Percentiles rank a stretch among this genome's conserved stretches.
Evolutionary conservation across 2,888 invertebrate species (phyloP).

Genomic region (Cantharis flavilabris): DNA sequence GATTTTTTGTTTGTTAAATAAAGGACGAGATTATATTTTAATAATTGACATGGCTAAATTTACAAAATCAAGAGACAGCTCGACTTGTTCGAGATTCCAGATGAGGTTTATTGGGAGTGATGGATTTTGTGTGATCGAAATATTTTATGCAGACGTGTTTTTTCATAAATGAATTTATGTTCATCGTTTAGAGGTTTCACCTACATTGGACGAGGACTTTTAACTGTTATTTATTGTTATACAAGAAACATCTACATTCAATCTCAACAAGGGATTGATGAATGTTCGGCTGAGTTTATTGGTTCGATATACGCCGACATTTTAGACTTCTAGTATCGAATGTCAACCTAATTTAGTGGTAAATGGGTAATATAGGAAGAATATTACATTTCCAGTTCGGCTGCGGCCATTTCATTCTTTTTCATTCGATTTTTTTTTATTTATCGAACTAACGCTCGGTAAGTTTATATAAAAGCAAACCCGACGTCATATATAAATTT

Average conservation of each 20-base stretch:
- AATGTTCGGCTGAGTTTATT: slow-evolving; percentile 28
- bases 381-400: neutral
- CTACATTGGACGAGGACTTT: slow-evolving; percentile 22
- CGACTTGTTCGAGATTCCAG: neutral
- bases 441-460: neutral
- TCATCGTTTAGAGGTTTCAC: slow-evolving; percentile 11
- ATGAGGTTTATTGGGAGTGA: neutral
- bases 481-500: neutral
- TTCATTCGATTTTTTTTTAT: neutral
- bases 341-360: slow-evolving; percentile 23
- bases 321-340: slow-evolving; percentile 19
- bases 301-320: slow-evolving; percentile 26
- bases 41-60: neutral
- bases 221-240: slow-evolving; percentile 34
- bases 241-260: slow-evolving; percentile 26
- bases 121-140: neutral
- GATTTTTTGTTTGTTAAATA: neutral
- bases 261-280: slow-evolving; percentile 36
- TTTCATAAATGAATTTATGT: slow-evolving; percentile 23
- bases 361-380: slow-evolving; percentile 2
- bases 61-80: neutral
- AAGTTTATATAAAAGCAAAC: neutral
- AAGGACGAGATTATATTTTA: neutral
- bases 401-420: neutral
- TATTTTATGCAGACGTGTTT: slow-evolving; percentile 9